Evolutionary conservation across 2,888 invertebrate genomes (phyloP), one percentile per base, ranked within the genome.

Genomic region (Phyllotreta cruciferae): DNA sequence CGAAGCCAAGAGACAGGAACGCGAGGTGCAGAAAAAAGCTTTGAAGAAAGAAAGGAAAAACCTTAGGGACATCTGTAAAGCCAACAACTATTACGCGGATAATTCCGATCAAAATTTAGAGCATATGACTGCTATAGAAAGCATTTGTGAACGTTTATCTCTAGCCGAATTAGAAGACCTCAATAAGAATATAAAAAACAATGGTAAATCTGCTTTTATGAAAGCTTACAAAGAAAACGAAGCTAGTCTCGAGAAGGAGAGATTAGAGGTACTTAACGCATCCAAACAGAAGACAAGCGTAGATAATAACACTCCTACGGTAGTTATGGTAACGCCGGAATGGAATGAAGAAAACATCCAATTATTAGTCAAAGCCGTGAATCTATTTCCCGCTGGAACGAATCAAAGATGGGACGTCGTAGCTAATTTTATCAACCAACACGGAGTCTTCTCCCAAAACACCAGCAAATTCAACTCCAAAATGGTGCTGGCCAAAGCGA

Each of bases 341-440:
- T 99, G 99, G 99, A 86, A 86, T 9, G 88, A 88, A 55, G 92
- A 92, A 64, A 94, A 96, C 79, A 85, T 95, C 13, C 94, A 95
- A 77, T 83, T 95, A 49, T 85, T 99, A 2, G 96, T 98, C 56
- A 99, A 99, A 82, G 97, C 96, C 13, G 97, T 98, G 0, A 98
- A 98, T 82, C 82, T 98, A 3, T 99, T 98, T 80, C 99, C 99
- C 0, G 97, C 98, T 5, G 99, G 96, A 10, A 99, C 98, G 0
- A 92, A 90, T 75, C 93, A 95, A 77, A 86, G 96, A 74, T 89
- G 85, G 85, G 78, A 78, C 65, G 95, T 97, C 0, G 95, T 99
- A 3, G 94, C 98, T 0, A 93, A 94, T 77, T 99, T 97, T 78
- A 89, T 99, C 60, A 95, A 95, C 80, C 96, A 96, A 75, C 93